phyloP scores from a whole-genome alignment of 2,888 invertebrate genomes.

The Orthosia gothica region DNA sequence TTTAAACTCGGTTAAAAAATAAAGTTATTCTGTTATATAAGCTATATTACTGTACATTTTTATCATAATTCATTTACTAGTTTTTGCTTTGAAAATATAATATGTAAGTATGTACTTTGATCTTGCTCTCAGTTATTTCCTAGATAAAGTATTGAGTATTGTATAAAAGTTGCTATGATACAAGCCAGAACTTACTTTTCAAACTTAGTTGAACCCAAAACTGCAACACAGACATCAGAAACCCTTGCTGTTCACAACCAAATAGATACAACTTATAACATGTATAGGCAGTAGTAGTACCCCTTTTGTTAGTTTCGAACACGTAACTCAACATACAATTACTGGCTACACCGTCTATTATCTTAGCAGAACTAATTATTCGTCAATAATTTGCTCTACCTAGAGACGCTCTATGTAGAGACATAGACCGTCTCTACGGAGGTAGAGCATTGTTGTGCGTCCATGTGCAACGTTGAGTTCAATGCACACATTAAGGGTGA shows the following conservation, averaged over 20 bases:
- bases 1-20: too few species aligned
- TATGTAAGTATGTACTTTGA: too few species aligned
- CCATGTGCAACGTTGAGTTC: constrained; percentile 59
- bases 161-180: not conserved
- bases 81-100: too few species aligned
- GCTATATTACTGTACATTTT: too few species aligned
- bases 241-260: not conserved
- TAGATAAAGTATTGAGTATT: too few species aligned
- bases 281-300: not conserved
- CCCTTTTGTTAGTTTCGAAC: not conserved
- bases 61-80: too few species aligned
- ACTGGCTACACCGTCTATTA: constrained; percentile 16
- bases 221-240: not conserved
- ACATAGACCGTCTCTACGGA: constrained; percentile 26
- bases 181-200: not conserved
- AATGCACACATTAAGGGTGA: constrained; percentile 61
- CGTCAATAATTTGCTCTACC: constrained; percentile 42
- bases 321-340: constrained; percentile 3
- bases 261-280: not conserved
- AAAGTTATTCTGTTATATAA: too few species aligned
- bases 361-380: constrained; percentile 41
- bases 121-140: too few species aligned
- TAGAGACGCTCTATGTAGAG: not conserved
- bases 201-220: not conserved
- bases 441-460: constrained; percentile 62